These are phyloP conservation scores for Erebia epiphron DNA, from an alignment of 2,888 invertebrate genomes.

Conservation along the genomic window DNA sequence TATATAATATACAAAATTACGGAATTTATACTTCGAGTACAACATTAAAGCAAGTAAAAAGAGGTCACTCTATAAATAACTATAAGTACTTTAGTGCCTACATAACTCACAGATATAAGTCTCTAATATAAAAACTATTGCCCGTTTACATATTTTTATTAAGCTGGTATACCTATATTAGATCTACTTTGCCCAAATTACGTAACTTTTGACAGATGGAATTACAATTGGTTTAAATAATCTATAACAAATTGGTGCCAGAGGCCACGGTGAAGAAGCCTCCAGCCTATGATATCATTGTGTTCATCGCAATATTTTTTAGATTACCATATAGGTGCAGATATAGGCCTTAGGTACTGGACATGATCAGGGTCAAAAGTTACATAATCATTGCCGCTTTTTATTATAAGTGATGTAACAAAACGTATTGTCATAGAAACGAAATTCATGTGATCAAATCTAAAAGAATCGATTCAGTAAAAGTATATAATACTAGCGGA, in stretches of 20 bases:
- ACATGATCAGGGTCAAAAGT: background rate
- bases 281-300: no score
- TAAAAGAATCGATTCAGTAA: background rate
- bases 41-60: constrained; percentile 22
- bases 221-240: background rate
- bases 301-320: no score
- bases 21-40: constrained; percentile 13
- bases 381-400: background rate
- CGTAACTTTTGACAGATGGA: background rate
- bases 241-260: background rate
- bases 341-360: no score
- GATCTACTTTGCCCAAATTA: background rate
- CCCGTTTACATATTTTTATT: constrained; percentile 64
- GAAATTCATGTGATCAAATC: no score
- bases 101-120: constrained; percentile 51
- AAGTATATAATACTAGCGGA: background rate
- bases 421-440: background rate
- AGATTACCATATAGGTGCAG: no score
- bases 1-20: constrained; percentile 19
- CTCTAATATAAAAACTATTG: constrained; percentile 77
- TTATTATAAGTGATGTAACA: constrained; percentile 3
- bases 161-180: constrained; percentile 63
- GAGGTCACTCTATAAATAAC: background rate
- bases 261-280: no score
- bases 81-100: constrained; percentile 15